A percentile compares a stretch with the other conserved stretches of the same genome.
Conservation (phyloP, 2,797 vertebrate species). For the Hydrophis major region DNA sequence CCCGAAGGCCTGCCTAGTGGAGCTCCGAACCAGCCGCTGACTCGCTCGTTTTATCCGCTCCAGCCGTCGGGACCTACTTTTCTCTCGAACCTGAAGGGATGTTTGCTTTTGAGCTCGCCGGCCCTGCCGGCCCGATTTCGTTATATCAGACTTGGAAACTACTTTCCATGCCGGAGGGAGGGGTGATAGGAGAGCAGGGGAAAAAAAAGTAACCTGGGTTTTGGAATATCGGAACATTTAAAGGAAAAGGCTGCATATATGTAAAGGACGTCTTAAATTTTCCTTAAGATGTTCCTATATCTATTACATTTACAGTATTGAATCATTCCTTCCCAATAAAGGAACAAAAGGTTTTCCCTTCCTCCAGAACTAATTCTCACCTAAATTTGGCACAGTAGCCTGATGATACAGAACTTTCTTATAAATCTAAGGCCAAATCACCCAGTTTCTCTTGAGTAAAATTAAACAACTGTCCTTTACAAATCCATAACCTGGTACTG, state of each 20-base stretch:
- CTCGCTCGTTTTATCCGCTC: not conserved
- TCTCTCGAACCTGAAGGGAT: not conserved
- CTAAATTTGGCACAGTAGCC: not conserved
- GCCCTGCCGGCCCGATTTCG: not conserved
- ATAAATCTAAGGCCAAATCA: not conserved
- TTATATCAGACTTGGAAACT: not conserved
- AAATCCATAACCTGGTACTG: not conserved
- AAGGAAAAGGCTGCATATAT: not conserved
- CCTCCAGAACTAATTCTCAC: not conserved
- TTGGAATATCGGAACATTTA: not conserved
- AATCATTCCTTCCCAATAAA: not conserved
- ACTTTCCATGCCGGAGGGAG: not conserved
- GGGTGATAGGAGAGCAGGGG: too few species aligned
- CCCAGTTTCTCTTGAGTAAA: not conserved
- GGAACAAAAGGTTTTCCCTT: not conserved
- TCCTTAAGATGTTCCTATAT: not conserved
- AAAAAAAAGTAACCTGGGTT: not conserved
- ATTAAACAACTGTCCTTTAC: not conserved
- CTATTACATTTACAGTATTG: not conserved
- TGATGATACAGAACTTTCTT: not conserved
- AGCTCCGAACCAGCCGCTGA: slow-evolving; percentile 48
- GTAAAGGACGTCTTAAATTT: not conserved
- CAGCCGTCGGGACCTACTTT: not conserved
- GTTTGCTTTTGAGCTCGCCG: not conserved
- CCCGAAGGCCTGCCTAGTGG: slow-evolving; percentile 50